These are phyloP conservation scores for Phallusia fumigata DNA, from an alignment of 23 tunicate species.

Conservation along the genomic window DNA sequence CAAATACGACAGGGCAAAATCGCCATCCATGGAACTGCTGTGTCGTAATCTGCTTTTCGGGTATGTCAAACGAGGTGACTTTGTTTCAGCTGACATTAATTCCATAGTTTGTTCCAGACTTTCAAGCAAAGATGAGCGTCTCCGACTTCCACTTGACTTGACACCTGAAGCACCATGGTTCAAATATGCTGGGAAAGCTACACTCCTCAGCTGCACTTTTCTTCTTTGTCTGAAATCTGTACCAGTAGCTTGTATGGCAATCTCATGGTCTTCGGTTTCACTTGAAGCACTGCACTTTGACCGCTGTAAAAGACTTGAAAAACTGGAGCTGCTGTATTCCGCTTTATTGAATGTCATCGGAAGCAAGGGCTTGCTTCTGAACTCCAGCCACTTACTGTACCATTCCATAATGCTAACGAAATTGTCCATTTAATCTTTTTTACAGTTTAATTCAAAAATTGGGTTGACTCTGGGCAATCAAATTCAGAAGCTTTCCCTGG, in stretches of 20 bases:
- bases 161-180: conserved; percentile 16
- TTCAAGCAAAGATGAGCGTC: conserved; percentile 42
- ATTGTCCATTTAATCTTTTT: not conserved
- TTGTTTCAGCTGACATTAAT: conserved; percentile 22
- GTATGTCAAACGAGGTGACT: conserved; percentile 14
- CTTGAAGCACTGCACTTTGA: not conserved
- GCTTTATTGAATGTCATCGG: conserved; percentile 13
- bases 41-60: conserved; percentile 22
- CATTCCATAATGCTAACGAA: conserved; percentile 27
- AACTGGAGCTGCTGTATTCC: not conserved
- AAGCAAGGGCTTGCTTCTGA: conserved; percentile 27
- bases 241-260: not conserved
- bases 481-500: not conserved
- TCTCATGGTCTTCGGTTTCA: not conserved
- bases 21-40: not conserved
- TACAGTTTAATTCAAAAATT: not conserved
- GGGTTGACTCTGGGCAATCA: not conserved
- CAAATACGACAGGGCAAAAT: conserved; percentile 13
- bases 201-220: conserved; percentile 1
- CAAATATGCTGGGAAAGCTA: conserved; percentile 31
- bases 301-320: conserved; percentile 25
- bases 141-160: not conserved
- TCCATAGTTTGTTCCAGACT: conserved; percentile 39
- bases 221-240: not conserved
- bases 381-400: conserved; percentile 36